phyloP scores from a whole-genome alignment of 1,140 invertebrate genomes.

The Atta texana region DNA sequence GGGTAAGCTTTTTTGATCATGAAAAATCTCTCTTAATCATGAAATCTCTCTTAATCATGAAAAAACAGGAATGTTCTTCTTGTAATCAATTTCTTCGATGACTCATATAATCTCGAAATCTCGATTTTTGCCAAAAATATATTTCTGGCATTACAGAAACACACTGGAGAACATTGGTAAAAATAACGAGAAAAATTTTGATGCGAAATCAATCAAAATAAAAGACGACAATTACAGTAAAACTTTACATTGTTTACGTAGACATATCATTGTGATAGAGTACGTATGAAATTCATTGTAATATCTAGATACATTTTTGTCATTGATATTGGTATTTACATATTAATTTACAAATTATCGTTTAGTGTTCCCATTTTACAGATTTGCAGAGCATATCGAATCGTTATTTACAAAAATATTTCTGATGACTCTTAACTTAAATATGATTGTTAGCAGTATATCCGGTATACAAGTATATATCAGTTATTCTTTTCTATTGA shows the following conservation, averaged over 20 bases:
- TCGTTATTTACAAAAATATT: slow-evolving; percentile 20
- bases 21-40: not conserved
- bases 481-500: not conserved
- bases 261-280: slow-evolving; percentile 2
- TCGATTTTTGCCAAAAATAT: not conserved
- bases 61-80: too few relatives aligned
- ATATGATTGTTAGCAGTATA: slow-evolving; percentile 4
- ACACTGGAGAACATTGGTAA: slow-evolving; percentile 9
- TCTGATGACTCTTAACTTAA: not conserved
- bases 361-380: slow-evolving; percentile 9
- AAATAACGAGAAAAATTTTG: not conserved
- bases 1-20: slow-evolving; percentile 1
- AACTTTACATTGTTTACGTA: slow-evolving; percentile 22
- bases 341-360: not conserved
- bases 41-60: not conserved
- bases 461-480: slow-evolving; percentile 12
- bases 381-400: slow-evolving; percentile 16
- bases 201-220: not conserved
- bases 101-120: not conserved
- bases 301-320: not conserved
- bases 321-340: not conserved
- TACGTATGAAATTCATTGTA: not conserved
- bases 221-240: not conserved
- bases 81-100: too few relatives aligned
- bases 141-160: slow-evolving; percentile 12